phyloP scores from a whole-genome alignment of 2,797 vertebrate species.

The Miichthys miiuy region DNA sequence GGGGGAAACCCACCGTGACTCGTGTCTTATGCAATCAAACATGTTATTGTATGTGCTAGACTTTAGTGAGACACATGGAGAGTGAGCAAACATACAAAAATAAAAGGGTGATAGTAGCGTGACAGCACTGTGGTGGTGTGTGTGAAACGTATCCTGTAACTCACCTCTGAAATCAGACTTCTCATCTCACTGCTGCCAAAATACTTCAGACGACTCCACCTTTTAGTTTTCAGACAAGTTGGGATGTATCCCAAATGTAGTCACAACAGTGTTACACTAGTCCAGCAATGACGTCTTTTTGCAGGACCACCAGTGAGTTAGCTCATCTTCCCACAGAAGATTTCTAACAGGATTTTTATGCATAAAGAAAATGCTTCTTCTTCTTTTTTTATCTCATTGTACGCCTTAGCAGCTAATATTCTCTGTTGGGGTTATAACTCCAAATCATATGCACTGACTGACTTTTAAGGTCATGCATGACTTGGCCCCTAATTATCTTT shows the following conservation, averaged over 20 bases:
- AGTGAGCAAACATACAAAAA: not conserved
- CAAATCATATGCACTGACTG: slow-evolving; percentile 6
- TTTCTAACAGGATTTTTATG: not conserved
- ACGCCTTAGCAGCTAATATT: not conserved
- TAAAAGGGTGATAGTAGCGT: not conserved
- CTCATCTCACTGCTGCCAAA: not conserved
- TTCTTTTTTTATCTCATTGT: not conserved
- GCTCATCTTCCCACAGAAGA: not conserved
- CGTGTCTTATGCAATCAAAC: slow-evolving; percentile 11
- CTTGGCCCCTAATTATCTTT: not conserved
- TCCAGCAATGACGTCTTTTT: not conserved
- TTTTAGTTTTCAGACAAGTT: not conserved
- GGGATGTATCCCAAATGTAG: not conserved
- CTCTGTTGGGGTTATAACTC: not conserved
- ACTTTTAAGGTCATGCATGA: slow-evolving; percentile 5
- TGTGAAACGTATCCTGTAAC: not conserved
- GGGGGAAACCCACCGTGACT: slow-evolving; percentile 39
- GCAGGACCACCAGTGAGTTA: not conserved
- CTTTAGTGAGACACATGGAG: slow-evolving; percentile 5
- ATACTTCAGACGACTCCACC: not conserved
- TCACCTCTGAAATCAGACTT: slow-evolving; percentile 27
- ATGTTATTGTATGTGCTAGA: slow-evolving; percentile 6
- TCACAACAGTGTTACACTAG: not conserved
- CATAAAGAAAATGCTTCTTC: not conserved
- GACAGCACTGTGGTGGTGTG: not conserved